Percentiles rank a stretch among this genome's conserved stretches.
Evolutionary conservation across 2,888 invertebrate species (phyloP).

Genomic region (Lepidocyrtoides sp.): DNA sequence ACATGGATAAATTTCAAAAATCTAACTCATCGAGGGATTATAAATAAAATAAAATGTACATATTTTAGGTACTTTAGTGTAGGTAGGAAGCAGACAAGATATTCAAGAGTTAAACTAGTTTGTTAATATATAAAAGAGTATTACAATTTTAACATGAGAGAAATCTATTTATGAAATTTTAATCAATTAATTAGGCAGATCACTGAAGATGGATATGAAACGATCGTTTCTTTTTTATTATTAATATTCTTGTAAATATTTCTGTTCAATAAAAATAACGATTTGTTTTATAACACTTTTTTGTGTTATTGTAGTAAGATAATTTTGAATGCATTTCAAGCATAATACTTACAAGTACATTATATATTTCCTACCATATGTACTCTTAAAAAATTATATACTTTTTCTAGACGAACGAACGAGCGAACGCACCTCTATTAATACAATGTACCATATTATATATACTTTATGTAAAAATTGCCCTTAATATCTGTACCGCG

Average conservation of each 20-base stretch:
- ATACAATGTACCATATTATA: too few species aligned
- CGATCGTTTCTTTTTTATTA: slow-evolving; percentile 10
- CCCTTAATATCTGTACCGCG: too few species aligned
- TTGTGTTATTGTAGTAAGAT: not conserved
- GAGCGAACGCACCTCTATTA: too few species aligned
- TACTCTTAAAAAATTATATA: slow-evolving; percentile 18
- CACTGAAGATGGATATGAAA: slow-evolving; percentile 25
- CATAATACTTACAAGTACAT: not conserved
- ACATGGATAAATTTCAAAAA: not conserved
- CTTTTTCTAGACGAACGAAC: too few species aligned
- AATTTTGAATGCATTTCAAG: slow-evolving; percentile 8
- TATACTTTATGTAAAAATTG: not conserved
- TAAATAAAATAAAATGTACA: not conserved
- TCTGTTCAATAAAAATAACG: slow-evolving; percentile 57
- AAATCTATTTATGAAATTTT: slow-evolving; percentile 15
- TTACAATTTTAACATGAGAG: slow-evolving; percentile 5
- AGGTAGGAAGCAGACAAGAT: not conserved
- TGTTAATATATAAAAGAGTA: not conserved
- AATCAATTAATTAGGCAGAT: slow-evolving; percentile 1
- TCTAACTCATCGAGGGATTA: not conserved
- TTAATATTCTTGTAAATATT: slow-evolving; percentile 46
- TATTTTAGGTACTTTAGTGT: not conserved
- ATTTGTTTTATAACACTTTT: slow-evolving; percentile 38
- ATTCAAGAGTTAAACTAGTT: not conserved
- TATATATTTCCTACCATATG: not conserved